phyloP scores from a whole-genome alignment of 2,113 vertebrate genomes.

The Scomber japonicus region DNA sequence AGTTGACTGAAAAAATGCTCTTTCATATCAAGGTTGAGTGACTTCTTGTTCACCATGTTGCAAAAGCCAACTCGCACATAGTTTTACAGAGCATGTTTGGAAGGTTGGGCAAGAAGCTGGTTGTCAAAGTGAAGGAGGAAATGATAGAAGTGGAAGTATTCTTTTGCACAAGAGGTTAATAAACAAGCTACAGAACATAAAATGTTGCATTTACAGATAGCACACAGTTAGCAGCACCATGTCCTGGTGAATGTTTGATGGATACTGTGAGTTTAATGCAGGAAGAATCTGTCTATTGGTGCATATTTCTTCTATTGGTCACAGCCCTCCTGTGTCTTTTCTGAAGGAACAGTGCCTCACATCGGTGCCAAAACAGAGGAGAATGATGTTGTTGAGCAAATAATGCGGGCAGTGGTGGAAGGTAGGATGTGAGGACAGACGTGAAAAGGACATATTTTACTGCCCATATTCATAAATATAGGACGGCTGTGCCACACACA shows the following conservation, averaged over 20 bases:
- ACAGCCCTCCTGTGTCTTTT: too few relatives aligned
- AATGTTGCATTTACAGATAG: neutral
- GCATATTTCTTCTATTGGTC: too few relatives aligned
- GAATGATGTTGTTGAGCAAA: too few relatives aligned
- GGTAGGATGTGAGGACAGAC: too few relatives aligned
- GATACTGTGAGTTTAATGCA: neutral
- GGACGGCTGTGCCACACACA: too few relatives aligned
- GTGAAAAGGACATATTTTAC: too few relatives aligned
- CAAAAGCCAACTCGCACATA: neutral
- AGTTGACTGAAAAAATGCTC: conserved; percentile 15
- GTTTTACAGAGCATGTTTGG: neutral
- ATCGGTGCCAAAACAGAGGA: too few relatives aligned
- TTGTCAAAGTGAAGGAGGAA: neutral
- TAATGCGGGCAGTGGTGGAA: too few relatives aligned
- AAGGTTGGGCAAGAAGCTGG: neutral
- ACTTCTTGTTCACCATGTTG: conserved; percentile 6
- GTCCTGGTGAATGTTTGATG: neutral
- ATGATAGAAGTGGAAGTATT: neutral
- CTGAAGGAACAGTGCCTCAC: too few relatives aligned
- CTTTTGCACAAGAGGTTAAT: neutral
- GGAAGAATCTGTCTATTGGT: too few relatives aligned
- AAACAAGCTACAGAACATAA: neutral
- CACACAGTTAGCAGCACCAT: neutral
- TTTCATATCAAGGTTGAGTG: conserved; percentile 27
- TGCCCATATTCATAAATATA: too few relatives aligned